Conservation (phyloP, 2,888 invertebrate species). For the Chrysotoxum bicinctum region DNA sequence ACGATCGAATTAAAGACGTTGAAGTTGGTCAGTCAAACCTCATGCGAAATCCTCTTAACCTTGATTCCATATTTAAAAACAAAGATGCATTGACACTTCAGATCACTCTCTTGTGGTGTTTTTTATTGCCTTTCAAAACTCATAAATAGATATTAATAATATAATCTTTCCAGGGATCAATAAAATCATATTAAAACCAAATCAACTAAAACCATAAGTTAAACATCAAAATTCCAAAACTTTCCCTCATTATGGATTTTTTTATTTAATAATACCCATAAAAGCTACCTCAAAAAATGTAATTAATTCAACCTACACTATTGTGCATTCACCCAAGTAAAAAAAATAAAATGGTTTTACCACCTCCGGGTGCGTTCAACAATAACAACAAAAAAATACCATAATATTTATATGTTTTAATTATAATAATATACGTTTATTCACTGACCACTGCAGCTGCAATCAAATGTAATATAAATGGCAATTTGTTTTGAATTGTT, state of each 20-base stretch:
- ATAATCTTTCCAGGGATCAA: not conserved
- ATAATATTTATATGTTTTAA: conserved; percentile 47
- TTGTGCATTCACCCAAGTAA: conserved; percentile 13
- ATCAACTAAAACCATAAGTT: not conserved
- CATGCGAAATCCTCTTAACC: too few species aligned
- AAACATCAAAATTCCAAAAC: not conserved
- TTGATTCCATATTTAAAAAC: too few species aligned
- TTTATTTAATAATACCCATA: not conserved
- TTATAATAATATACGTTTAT: conserved; percentile 51
- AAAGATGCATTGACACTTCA: too few species aligned
- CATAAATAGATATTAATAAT: not conserved
- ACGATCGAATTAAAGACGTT: too few species aligned
- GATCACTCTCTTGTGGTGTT: too few species aligned
- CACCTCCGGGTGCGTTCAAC: not conserved
- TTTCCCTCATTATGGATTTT: conserved; percentile 2
- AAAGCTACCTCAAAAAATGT: not conserved
- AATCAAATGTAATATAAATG: conserved; percentile 61
- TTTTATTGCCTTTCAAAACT: not conserved
- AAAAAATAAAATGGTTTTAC: not conserved
- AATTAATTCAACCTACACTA: conserved; percentile 28
- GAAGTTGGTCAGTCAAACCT: too few species aligned
- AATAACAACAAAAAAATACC: not conserved
- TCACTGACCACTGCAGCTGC: conserved; percentile 30
- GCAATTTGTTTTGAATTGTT: conserved; percentile 69
- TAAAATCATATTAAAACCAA: not conserved